phyloP scores from a whole-genome alignment of 1,140 invertebrate genomes.

The Cyclargus thomasi region DNA sequence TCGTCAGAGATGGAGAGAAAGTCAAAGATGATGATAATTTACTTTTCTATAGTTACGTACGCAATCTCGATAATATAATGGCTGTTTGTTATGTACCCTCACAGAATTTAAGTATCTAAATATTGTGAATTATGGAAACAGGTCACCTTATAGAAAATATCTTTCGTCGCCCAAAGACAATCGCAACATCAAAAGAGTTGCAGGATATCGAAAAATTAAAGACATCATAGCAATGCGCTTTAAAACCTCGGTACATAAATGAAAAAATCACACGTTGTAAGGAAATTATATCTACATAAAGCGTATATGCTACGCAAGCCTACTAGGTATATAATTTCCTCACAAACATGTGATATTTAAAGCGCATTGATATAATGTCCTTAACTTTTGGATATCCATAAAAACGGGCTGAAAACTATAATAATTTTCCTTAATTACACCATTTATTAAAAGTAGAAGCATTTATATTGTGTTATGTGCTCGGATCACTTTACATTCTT shows the following conservation, averaged over 20 bases:
- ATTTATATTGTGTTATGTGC: conserved; percentile 41
- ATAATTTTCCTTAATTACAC: conserved; percentile 73
- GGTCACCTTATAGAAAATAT: too few species aligned
- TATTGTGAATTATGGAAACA: background rate
- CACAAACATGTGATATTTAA: conserved; percentile 1
- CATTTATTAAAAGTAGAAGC: conserved; percentile 61
- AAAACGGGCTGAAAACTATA: conserved; percentile 67
- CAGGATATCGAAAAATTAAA: too few species aligned
- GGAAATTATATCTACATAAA: too few species aligned
- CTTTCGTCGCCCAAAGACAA: too few species aligned
- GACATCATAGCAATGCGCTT: too few species aligned
- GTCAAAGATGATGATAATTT: background rate
- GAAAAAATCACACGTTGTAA: too few species aligned
- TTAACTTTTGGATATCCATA: conserved; percentile 63
- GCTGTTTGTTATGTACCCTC: background rate
- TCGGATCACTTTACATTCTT: conserved; percentile 37
- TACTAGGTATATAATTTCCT: background rate
- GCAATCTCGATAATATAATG: background rate
- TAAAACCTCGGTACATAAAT: too few species aligned
- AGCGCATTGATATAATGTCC: conserved; percentile 22
- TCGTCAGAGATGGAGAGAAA: background rate
- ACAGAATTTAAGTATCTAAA: background rate
- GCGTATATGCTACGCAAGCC: too few species aligned
- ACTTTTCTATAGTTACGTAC: background rate
- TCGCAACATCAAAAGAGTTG: too few species aligned